phyloP scores from a whole-genome alignment of 2,797 vertebrate species.

The Epinephelus awoara region DNA sequence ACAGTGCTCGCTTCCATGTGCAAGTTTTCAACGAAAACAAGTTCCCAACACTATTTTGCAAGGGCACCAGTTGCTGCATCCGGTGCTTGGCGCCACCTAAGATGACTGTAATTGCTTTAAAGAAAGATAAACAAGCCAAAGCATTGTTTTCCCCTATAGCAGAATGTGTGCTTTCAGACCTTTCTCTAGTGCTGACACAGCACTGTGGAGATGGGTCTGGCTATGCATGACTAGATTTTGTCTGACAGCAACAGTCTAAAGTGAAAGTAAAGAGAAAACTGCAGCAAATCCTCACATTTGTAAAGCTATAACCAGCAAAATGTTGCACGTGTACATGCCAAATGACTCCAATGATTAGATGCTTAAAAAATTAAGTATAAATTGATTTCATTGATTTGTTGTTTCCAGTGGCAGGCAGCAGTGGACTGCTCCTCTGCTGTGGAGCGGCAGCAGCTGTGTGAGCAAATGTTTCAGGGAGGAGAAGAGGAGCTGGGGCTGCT shows the following conservation, averaged over 20 bases:
- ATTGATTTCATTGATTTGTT: neutral
- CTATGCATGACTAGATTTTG: neutral
- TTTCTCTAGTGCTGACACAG: too few relatives aligned
- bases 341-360: neutral
- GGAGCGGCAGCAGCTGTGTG: conserved; percentile 90
- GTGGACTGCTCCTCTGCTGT: conserved; percentile 80
- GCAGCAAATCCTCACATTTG: neutral
- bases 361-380: neutral
- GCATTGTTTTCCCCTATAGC: too few relatives aligned
- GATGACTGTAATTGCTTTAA: too few relatives aligned
- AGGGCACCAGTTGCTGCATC: too few relatives aligned
- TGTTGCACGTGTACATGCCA: neutral
- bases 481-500: conserved; percentile 94
- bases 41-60: too few relatives aligned
- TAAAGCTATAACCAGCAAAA: neutral
- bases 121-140: too few relatives aligned
- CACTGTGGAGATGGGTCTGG: too few relatives aligned
- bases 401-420: conserved; percentile 88
- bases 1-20: too few relatives aligned
- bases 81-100: too few relatives aligned
- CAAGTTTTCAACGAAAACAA: too few relatives aligned
- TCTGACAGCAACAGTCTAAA: neutral
- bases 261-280: neutral
- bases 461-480: conserved; percentile 90
- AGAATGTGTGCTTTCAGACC: too few relatives aligned